Evolutionary conservation across 2,113 vertebrate species (phyloP), one percentile per base, ranked within the genome.

Genomic region (Thomomys bottae): DNA sequence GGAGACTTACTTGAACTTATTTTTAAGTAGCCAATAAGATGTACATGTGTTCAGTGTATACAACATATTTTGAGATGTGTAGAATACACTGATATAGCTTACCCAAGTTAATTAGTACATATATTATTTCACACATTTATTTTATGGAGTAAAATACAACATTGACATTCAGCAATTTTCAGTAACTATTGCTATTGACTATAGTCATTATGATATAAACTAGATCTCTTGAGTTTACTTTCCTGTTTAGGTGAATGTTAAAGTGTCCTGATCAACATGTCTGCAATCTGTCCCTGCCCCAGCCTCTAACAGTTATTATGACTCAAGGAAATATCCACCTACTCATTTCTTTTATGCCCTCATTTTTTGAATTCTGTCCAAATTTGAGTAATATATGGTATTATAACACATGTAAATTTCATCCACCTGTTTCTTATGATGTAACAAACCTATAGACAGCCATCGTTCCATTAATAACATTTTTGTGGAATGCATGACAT

Each of bases 261-360:
- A 7, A 32, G 32, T 76, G 21, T 30, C 68, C 57, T 85, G 30
- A 68, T 10, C 23, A 67, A n/a, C 40, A 28, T 38, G 30, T 61
- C 8, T 67, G 26, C 38, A 59, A 38, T 30, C 8, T 3, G 30
- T 12, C 3, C 3, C 36, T 17, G 5, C 7, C 45, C 49, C 17
- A 70, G 36, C 26, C 64, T 76, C 17, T 70, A 21, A 5, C 21
- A 49, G 21, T 59, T 23, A 75, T 26, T n/a, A 77, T 57, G 34
- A 77, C 42, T 86, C 15, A 40, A 75, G 80, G 94, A 92, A 90
- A 67, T 84, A 28, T 32, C 64, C 68, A 87, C 12, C 34, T 87
- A 34, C 38, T 18, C 38, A 81, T 67, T 88, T 63, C 36, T 34
- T 86, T 88, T 40, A 76, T 32, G 72, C 7, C 42, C 8, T 66